Percentiles rank a stretch among this genome's conserved stretches.
Evolutionary conservation across 2,113 vertebrate genomes (phyloP).

Genomic region (Oryzias javanicus): DNA sequence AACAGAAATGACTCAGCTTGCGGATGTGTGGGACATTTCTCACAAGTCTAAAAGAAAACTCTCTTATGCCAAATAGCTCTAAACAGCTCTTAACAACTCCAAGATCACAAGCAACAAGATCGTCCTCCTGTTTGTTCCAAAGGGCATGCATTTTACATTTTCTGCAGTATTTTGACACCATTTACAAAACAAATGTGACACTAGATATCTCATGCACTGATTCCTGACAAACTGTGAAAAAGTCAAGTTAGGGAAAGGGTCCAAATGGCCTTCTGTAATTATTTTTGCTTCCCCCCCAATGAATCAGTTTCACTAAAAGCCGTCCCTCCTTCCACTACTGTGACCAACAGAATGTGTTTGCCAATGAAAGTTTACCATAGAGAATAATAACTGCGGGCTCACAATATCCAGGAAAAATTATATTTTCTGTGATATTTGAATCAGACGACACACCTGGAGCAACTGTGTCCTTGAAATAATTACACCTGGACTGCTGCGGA

Average conservation of each 20-base stretch:
- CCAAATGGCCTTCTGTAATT: background rate
- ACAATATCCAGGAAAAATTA: constrained; percentile 35
- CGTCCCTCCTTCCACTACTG: background rate
- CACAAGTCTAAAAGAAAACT: constrained; percentile 54
- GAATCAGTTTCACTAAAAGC: background rate
- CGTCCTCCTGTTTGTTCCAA: constrained; percentile 20
- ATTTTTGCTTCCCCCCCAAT: background rate
- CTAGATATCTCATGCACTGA: too few species aligned
- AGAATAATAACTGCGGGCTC: constrained; percentile 33
- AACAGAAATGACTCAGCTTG: constrained; percentile 62
- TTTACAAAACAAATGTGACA: too few species aligned
- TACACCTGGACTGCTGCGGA: constrained; percentile 51
- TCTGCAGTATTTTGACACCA: background rate
- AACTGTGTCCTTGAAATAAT: constrained; percentile 70
- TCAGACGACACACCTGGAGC: constrained; percentile 57
- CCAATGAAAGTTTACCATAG: constrained; percentile 16
- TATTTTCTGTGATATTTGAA: constrained; percentile 64
- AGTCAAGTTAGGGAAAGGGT: background rate
- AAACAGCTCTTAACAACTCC: constrained; percentile 50
- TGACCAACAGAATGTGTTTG: constrained; percentile 6
- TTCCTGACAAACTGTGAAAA: background rate
- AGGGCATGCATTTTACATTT: constrained; percentile 5
- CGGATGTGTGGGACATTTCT: constrained; percentile 64
- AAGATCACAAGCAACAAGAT: constrained; percentile 22
- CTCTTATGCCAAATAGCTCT: constrained; percentile 38